phyloP scores from a whole-genome alignment of 2,888 invertebrate species.

The Heteromurus nitidus region DNA sequence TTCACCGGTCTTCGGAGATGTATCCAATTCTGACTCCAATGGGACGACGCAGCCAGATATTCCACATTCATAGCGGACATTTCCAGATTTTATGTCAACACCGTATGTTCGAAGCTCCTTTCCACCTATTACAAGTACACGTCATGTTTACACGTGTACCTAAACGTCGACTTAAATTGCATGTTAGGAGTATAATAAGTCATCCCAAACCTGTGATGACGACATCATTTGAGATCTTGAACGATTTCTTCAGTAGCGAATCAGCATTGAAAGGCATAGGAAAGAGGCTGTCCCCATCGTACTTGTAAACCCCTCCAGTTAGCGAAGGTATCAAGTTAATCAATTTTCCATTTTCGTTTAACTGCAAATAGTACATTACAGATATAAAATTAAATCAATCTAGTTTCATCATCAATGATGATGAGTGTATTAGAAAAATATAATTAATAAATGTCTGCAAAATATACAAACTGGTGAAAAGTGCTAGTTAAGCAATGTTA shows the following conservation, averaged over 20 bases:
- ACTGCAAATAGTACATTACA: slow-evolving; percentile 79
- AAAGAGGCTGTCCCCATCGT: slow-evolving; percentile 91
- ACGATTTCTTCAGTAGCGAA: slow-evolving; percentile 86
- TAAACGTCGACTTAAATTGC: not conserved
- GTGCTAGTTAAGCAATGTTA: no score
- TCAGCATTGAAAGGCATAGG: slow-evolving; percentile 89
- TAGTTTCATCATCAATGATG: no score
- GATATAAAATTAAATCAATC: no score
- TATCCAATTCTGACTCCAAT: slow-evolving; percentile 78
- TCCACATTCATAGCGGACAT: slow-evolving; percentile 86
- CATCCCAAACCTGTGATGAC: slow-evolving; percentile 84
- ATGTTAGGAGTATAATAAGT: no score
- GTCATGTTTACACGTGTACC: not conserved
- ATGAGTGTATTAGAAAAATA: no score
- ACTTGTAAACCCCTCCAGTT: slow-evolving; percentile 92
- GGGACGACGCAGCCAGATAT: slow-evolving; percentile 83
- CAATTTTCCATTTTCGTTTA: slow-evolving; percentile 89
- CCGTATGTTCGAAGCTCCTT: slow-evolving; percentile 91
- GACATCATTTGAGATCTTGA: slow-evolving; percentile 89
- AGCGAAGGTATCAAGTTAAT: slow-evolving; percentile 94
- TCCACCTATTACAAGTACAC: slow-evolving; percentile 78
- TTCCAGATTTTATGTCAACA: slow-evolving; percentile 84
- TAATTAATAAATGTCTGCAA: no score
- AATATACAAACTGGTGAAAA: no score
- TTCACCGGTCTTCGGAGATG: slow-evolving; percentile 74